These are phyloP conservation scores for Cheirogaleus medius DNA, from an alignment of 2,113 vertebrate species.

Conservation along the genomic window DNA sequence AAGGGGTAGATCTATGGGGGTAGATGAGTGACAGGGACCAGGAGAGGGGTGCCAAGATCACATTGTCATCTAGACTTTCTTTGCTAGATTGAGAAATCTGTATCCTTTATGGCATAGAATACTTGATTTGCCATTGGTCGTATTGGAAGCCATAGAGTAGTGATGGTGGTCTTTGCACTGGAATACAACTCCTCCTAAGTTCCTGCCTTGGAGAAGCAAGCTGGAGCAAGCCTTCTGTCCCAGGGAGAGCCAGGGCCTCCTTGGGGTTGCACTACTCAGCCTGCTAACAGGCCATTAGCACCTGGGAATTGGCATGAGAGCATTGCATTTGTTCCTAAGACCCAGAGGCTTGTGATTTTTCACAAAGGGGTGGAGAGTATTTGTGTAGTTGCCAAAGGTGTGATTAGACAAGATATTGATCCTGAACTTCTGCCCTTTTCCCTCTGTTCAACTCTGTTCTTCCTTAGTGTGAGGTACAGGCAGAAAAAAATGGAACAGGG, in stretches of 20 bases:
- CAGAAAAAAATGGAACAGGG: constrained; percentile 46
- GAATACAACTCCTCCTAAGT: not conserved
- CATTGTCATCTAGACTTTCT: not conserved
- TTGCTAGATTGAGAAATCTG: not conserved
- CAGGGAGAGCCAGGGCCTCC: not conserved
- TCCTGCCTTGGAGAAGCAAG: not conserved
- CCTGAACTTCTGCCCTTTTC: constrained; percentile 20
- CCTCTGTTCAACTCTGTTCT: constrained; percentile 34
- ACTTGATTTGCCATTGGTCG: not conserved
- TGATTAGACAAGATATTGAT: constrained; percentile 26
- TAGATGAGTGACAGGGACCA: not conserved
- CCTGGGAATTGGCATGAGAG: not conserved
- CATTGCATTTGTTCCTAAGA: not conserved
- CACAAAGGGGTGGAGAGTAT: not conserved
- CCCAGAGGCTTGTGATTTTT: not conserved
- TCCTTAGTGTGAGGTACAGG: constrained; percentile 2
- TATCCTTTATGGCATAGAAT: not conserved
- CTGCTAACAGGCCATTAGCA: not conserved
- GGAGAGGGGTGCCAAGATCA: not conserved
- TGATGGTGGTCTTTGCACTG: not conserved
- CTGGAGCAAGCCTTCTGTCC: not conserved
- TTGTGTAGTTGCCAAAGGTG: not conserved
- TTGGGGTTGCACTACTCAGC: not conserved
- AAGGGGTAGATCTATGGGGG: not conserved
- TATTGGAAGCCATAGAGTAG: not conserved